Evolutionary conservation across 2,888 invertebrate genomes (phyloP), one percentile per base, ranked within the genome.

Genomic region (Rosalia funebris): DNA sequence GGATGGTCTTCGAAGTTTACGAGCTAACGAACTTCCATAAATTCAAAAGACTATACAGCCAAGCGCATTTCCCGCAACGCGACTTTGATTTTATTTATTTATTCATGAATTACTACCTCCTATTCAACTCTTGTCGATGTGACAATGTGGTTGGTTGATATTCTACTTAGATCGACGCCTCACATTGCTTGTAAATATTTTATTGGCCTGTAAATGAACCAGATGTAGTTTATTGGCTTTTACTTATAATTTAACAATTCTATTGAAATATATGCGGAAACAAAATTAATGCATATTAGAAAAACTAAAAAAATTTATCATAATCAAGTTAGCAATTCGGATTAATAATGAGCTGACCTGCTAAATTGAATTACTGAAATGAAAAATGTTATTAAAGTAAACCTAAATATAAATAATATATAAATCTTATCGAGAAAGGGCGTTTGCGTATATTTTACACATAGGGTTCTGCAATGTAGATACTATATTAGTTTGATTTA

Each of bases 1-100:
- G 76, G 76, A 77, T 76, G 75, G 74, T 71, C 75, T 74, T 73
- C 75, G 73, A 75, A 75, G 73, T 78, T 80, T 79, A 80, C 76
- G 78, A 79, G 73, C 77, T 75, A 77, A 76, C 76, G 74, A 76
- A 77, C 74, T 77, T 75, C 77, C 73, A 79, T 79, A 79, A 79
- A 79, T 79, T 73, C 70, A 68, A 63, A 68, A 72, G 73, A 75
- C 74, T 77, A n/a, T n/a, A 73, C 72, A 57, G 46, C 60, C 60
- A 71, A 65, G 64, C 70, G 70, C 64, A 69, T 68, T 70, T 70
- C 71, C 68, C 71, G 66, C 71, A 66, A 66, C 60, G 69, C 71
- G 66, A 66, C 65, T 70, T 71, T 71, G 73, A 74, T 76, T 75
- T 77, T 76, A 77, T 76, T 75, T 76, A 75, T 76, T 77, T 77